Evolutionary conservation across 2,797 vertebrate genomes (phyloP), one percentile per base, ranked within the genome.

Genomic region (Enteromius unitaeniatus): DNA sequence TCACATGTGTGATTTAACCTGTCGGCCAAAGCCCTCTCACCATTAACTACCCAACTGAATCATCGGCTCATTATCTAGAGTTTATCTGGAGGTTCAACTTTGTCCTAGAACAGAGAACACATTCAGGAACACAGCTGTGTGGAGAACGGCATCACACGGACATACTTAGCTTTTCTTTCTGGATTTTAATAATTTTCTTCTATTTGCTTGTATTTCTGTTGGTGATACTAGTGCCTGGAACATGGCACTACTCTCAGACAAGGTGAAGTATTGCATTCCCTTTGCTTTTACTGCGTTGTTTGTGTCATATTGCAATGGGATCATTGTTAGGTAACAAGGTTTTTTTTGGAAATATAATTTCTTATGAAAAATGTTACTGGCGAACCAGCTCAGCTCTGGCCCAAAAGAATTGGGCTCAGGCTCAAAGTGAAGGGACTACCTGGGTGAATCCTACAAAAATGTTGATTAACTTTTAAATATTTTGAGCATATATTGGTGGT

Each of bases 81-180:
- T 73, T 84, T 78, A 84, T 81, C 82, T 83, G 51, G 17, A 10
- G 69, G 23, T 88, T 79, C 74, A 87, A 87, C 86, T 88, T 87
- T 87, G 86, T 49, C 81, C 85, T 40, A 26, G 79, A 72, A 55
- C 84, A 79, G 28, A 82, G 78, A 72, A 60, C 69, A 79, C 72
- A 86, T 62, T 28, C 64, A 73, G 53, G 19, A 40, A 73, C 65
- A 55, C 34, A 28, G 21, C 40, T 53, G 37, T 14, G 28, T 34
- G 3, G 40, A 45, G 28, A 64, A 85, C 37, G 3, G 9, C 28
- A 15, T 6, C 40, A 15, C 28, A 62, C 64, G 3, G 47, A 60
- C 51, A 70, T 15, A 47, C 62, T 34, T 34, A 3, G 17, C 28
- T 58, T 21, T 21, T 3, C 37, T 79, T 13, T 13, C 8, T 58